Base-by-base conservation (phyloP, 2,888 invertebrate genomes). In the Sycophila texana region DNA sequence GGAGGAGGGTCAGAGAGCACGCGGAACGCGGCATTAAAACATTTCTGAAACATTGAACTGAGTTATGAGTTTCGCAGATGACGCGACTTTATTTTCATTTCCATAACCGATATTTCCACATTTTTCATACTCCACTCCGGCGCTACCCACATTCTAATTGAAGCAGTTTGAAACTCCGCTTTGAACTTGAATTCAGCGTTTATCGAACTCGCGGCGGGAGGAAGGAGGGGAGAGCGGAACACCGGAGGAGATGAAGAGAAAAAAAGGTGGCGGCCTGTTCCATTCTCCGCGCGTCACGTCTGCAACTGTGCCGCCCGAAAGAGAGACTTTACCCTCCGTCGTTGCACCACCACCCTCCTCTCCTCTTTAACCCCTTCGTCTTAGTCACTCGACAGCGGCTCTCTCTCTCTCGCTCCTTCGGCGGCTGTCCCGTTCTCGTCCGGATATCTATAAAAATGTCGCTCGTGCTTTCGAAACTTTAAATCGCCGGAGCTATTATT, bases 401-500 rank as follows among this genome's bases (percentile, higher is more conserved):
- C 49, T 14, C 12, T 71, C 60, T n/a, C 51, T 65, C 65, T 58
- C 53, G n/a, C 61, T 63, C 74, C 55, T 70, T 49, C 74, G 60
- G 66, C 53, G 58, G 22, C 66, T 53, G 71, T 72, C 70, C 60
- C 72, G 49, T 76, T 79, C 76, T 74, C 73, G 63, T 76, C 80
- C 55, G 79, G 81, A 82, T 84, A 83, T 84, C 83, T 83, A 85
- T 84, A 85, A 86, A 86, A 86, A 86, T 85, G 83, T 85, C 84
- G 74, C 77, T 75, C 75, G 75, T 84, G 84, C 83, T 83, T 82
- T 82, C 81, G 77, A 84, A 86, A 86, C 82, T 87, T 86, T 85
- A 84, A 87, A 87, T 84, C 84, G 84, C 77, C 83, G 83, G 60
- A 77, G 82, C 85, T 84, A 85, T 85, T 86, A 86, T 86, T 84